Percentiles rank a stretch among this genome's conserved stretches.
These are phyloP conservation scores for Melanogrammus aeglefinus DNA, from an alignment of 2,797 vertebrate species.

Conservation along the genomic window DNA sequence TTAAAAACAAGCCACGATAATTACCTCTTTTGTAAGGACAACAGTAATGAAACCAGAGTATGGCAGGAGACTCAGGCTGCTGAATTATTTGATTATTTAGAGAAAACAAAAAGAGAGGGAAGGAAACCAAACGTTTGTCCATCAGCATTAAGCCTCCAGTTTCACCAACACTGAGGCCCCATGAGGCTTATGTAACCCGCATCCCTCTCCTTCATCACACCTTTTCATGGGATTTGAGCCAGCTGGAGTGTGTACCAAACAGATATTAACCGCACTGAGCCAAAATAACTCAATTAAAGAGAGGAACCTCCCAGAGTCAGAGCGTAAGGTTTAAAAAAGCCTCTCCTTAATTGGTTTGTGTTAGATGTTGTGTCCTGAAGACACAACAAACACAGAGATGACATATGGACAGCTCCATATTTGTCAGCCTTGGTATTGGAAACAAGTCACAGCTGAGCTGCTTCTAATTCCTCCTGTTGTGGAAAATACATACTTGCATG, in stretches of 20 bases:
- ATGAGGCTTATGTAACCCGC: conserved; percentile 42
- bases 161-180: conserved; percentile 31
- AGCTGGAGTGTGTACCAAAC: conserved; percentile 39
- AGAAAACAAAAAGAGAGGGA: not conserved
- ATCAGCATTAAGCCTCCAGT: conserved; percentile 30
- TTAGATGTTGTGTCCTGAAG: conserved; percentile 6
- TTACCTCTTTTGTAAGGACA: conserved; percentile 4
- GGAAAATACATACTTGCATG: not conserved
- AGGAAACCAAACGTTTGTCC: conserved; percentile 2
- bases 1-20: conserved; percentile 8
- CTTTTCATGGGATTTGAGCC: conserved; percentile 26
- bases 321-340: conserved; percentile 32
- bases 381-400: not conserved
- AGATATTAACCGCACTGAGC: conserved; percentile 47
- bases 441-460: not conserved
- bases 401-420: not conserved
- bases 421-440: not conserved
- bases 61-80: not conserved
- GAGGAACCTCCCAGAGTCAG: conserved; percentile 44
- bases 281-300: conserved; percentile 47
- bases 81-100: conserved; percentile 18
- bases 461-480: not conserved
- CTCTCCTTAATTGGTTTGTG: conserved; percentile 28
- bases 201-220: conserved; percentile 38
- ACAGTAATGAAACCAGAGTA: not conserved